Evolutionary conservation across 2,113 vertebrate species (phyloP).

Genomic region (Pygathrix nemaeus): DNA sequence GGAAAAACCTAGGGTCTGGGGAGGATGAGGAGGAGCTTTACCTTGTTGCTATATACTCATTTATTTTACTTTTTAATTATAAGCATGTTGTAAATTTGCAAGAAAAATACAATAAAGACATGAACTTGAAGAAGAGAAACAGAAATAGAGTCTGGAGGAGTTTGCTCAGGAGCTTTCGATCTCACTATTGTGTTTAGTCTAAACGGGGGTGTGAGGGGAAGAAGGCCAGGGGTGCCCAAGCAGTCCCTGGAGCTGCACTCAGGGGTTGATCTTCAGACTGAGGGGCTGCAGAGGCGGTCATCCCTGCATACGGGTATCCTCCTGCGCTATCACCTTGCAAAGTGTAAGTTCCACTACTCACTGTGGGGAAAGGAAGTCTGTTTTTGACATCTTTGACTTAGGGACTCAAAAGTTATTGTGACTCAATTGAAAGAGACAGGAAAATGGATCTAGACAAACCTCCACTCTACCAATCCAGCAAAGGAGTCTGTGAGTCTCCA

Average conservation of each 20-base stretch:
- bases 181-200: not conserved
- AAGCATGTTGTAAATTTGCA: not conserved
- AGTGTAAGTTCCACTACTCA: not conserved
- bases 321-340: not conserved
- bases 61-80: not conserved
- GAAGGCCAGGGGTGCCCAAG: too few relatives aligned
- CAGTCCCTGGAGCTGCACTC: rapidly evolving
- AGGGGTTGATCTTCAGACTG: rapidly evolving
- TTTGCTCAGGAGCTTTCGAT: not conserved
- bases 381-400: not conserved
- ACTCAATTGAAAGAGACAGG: not conserved
- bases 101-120: not conserved
- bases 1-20: not conserved
- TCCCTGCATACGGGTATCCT: rapidly evolving
- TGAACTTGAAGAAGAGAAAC: not conserved
- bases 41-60: not conserved
- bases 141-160: not conserved
- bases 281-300: not conserved
- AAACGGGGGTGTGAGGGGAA: rapidly evolving
- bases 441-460: not conserved
- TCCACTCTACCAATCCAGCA: not conserved
- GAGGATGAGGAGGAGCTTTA: not conserved
- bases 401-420: not conserved
- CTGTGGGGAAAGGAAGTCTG: not conserved
- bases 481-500: not conserved